Conservation (phyloP, 2,888 invertebrate species). For the Campaea margaritaria region DNA sequence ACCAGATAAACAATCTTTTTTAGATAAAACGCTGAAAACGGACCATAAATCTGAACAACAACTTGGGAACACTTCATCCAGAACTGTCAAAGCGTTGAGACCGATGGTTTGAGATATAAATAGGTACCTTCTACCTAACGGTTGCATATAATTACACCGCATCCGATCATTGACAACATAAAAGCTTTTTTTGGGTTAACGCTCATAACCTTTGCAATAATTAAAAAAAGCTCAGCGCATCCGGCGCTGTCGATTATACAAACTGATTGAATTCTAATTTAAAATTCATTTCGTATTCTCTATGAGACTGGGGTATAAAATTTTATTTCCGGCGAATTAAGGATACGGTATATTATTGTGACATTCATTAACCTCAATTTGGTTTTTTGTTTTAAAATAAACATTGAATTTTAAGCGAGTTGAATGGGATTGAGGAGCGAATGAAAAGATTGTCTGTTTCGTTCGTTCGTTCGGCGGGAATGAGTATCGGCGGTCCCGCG, state of each 20-base stretch:
- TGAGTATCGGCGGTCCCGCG: constrained; percentile 50
- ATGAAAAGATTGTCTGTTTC: constrained; percentile 19
- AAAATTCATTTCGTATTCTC: constrained; percentile 73
- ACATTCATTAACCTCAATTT: constrained; percentile 66
- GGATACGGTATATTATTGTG: constrained; percentile 54
- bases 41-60: constrained; percentile 77
- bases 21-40: constrained; percentile 82
- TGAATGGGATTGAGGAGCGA: constrained; percentile 18
- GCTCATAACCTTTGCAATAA: constrained; percentile 78
- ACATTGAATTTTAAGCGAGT: constrained; percentile 19
- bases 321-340: constrained; percentile 73
- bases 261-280: constrained; percentile 75
- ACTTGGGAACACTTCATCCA: constrained; percentile 69
- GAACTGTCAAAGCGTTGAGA: constrained; percentile 66
- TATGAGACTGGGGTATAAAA: constrained; percentile 67
- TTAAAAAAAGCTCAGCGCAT: constrained; percentile 74
- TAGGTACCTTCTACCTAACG: constrained; percentile 48
- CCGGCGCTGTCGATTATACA: constrained; percentile 69
- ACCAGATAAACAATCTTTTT: constrained; percentile 84
- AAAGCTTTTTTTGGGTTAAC: constrained; percentile 61
- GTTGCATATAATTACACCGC: constrained; percentile 55
- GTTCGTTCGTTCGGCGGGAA: constrained; percentile 22
- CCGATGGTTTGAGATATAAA: constrained; percentile 49
- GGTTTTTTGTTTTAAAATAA: constrained; percentile 49
- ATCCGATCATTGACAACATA: constrained; percentile 52